Conservation (phyloP, 2,888 invertebrate genomes). For the Stegana nigrithorax region DNA sequence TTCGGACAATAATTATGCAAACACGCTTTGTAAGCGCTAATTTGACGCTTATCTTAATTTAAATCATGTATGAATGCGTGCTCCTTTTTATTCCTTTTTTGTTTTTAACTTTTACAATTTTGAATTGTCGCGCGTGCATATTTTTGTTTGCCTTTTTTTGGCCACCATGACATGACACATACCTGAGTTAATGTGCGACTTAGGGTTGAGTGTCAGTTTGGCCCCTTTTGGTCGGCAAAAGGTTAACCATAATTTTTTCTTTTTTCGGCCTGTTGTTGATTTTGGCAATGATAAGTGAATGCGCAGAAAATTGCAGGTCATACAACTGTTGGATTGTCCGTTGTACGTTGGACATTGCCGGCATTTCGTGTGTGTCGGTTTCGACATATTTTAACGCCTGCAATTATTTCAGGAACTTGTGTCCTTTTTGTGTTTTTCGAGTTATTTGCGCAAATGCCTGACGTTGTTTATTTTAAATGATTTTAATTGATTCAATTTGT, state of each 20-base stretch:
- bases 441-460: not conserved
- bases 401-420: conserved; percentile 18
- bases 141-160: conserved; percentile 1
- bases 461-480: conserved; percentile 8
- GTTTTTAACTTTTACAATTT: conserved; percentile 32
- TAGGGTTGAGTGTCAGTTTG: conserved; percentile 48
- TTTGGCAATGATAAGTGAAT: conserved; percentile 49
- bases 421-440: not conserved
- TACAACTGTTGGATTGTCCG: conserved; percentile 2
- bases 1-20: conserved; percentile 46
- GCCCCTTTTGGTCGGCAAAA: conserved; percentile 27
- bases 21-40: conserved; percentile 52
- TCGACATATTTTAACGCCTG: conserved; percentile 22
- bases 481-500: conserved; percentile 12
- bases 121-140: conserved; percentile 25
- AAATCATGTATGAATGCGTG: conserved; percentile 54
- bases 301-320: conserved; percentile 9
- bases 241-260: conserved; percentile 29
- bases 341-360: not conserved
- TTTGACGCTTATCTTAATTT: conserved; percentile 64
- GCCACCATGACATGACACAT: conserved; percentile 15
- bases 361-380: conserved; percentile 2
- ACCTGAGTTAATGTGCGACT: conserved; percentile 38
- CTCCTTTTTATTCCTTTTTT: conserved; percentile 52
- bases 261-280: conserved; percentile 45